A percentile compares a stretch with the other conserved stretches of the same genome.
Conservation (phyloP, 2,888 invertebrate genomes). For the Glyphotaelius pellucidus region DNA sequence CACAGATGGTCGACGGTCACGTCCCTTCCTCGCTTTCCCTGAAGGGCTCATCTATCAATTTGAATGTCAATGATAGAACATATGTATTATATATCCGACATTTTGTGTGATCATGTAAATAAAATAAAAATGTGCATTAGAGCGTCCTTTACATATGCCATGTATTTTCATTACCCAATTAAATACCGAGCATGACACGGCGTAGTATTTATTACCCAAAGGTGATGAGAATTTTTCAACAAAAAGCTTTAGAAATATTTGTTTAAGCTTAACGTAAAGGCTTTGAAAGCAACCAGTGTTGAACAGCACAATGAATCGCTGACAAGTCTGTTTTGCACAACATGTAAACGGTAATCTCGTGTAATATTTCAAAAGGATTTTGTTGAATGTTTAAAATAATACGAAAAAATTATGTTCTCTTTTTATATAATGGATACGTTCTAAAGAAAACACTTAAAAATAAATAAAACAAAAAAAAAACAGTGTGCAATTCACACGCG, state of each 20-base stretch:
- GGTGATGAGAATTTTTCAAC: neutral
- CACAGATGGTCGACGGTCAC: no score
- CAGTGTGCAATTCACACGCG: no score
- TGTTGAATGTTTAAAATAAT: neutral
- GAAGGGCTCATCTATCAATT: no score
- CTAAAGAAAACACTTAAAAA: no score
- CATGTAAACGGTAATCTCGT: neutral
- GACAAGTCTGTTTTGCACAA: neutral
- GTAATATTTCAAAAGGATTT: no score
- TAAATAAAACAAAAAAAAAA: no score
- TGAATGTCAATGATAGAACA: no score
- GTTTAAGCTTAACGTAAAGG: neutral
- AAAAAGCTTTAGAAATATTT: neutral
- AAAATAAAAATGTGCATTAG: neutral
- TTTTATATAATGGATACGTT: no score
- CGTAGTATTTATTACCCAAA: neutral
- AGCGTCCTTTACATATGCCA: neutral
- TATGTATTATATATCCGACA: neutral
- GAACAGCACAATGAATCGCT: neutral
- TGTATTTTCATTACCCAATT: neutral
- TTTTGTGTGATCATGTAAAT: neutral
- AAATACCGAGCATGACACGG: neutral
- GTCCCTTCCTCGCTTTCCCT: no score
- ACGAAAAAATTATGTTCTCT: neutral
- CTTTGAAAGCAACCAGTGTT: neutral